Evolutionary conservation across 2,113 vertebrate species (phyloP).

Genomic region (Oreotragus oreotragus): DNA sequence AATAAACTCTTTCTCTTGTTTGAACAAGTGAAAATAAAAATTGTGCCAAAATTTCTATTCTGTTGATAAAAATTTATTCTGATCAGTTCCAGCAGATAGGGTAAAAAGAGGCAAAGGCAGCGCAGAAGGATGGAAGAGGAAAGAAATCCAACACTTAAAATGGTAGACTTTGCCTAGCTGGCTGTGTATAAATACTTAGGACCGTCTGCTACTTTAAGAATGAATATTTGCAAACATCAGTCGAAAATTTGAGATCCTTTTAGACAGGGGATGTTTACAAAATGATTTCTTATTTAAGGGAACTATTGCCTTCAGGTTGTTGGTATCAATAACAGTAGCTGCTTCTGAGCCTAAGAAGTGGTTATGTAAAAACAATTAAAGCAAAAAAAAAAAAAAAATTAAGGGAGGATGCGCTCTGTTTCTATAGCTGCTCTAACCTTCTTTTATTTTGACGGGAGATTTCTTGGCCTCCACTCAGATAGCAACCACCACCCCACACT

Average conservation of each 20-base stretch:
- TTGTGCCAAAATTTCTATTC: not conserved
- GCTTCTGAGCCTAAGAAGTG: not conserved
- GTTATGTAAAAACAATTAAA: conserved; percentile 60
- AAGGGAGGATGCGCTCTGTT: not conserved
- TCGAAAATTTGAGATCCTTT: not conserved
- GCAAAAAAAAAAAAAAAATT: not conserved
- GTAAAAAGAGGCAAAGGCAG: not conserved
- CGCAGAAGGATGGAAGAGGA: not conserved
- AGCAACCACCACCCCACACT: not conserved
- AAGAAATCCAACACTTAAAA: not conserved
- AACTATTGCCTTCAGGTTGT: not conserved
- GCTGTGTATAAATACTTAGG: not conserved
- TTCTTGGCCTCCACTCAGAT: not conserved
- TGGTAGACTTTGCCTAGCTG: not conserved
- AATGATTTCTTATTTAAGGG: not conserved
- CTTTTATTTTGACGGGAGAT: conserved; percentile 17
- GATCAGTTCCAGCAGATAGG: not conserved
- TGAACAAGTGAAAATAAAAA: not conserved
- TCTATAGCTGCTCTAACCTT: not conserved
- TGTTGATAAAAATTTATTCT: not conserved
- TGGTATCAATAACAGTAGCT: not conserved
- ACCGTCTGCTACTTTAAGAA: not conserved
- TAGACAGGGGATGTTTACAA: not conserved
- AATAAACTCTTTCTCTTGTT: not conserved
- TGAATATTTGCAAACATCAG: not conserved